Evolutionary conservation across 2,888 invertebrate species (phyloP).

Genomic region (Ormyrus labotus): DNA sequence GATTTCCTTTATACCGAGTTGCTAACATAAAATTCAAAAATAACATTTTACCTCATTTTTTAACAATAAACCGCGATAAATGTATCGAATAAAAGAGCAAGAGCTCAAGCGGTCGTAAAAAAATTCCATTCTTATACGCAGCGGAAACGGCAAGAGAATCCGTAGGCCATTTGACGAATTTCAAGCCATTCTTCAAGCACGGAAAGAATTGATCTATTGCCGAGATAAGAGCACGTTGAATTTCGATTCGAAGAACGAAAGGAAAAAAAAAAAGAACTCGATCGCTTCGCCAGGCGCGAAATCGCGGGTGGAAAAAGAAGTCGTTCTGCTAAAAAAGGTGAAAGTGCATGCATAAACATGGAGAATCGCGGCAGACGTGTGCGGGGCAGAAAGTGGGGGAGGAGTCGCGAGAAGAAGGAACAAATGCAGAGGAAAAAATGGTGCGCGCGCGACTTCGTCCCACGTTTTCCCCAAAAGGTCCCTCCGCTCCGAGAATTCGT

Average conservation of each 20-base stretch:
- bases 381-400: not conserved
- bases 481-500: constrained; percentile 15
- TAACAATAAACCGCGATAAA: no score
- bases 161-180: no score
- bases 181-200: no score
- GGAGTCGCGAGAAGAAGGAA: constrained; percentile 6
- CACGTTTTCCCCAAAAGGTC: constrained; percentile 25
- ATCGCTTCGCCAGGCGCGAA: not conserved
- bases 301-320: no score
- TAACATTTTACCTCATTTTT: no score
- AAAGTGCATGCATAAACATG: constrained; percentile 36
- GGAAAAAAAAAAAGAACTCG: not conserved
- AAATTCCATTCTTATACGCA: no score
- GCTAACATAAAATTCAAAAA: no score
- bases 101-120: no score
- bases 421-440: not conserved
- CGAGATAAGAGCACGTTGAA: no score
- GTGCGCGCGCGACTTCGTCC: not conserved
- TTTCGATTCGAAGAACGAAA: not conserved
- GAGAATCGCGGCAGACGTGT: not conserved
- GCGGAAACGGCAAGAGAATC: no score
- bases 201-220: no score
- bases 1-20: not conserved
- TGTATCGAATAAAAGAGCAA: no score
- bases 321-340: constrained; percentile 21